Evolutionary conservation across 2,888 invertebrate genomes (phyloP).

Genomic region (Fabriciana adippe): DNA sequence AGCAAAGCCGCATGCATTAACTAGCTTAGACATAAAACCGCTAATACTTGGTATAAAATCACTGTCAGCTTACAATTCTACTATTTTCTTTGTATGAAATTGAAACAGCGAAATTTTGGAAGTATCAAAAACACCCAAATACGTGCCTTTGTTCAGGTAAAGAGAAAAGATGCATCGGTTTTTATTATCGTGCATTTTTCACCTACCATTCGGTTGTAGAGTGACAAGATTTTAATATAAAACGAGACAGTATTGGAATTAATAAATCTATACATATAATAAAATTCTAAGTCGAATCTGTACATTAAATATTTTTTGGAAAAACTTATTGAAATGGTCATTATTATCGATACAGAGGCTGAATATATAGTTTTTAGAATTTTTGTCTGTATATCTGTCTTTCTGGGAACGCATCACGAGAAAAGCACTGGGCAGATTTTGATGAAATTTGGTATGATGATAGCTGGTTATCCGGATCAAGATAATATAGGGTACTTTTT

Average conservation of each 20-base stretch:
- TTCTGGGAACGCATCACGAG: too few relatives aligned
- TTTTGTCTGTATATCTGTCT: too few relatives aligned
- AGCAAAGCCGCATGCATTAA: background rate
- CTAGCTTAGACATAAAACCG: background rate
- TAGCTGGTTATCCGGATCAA: too few relatives aligned
- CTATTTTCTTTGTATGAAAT: slow-evolving; percentile 1
- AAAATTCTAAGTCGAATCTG: too few relatives aligned
- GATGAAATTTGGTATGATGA: too few relatives aligned
- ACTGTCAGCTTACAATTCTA: background rate
- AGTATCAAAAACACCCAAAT: slow-evolving; percentile 11
- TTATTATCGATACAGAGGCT: too few relatives aligned
- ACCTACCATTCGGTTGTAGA: slow-evolving; percentile 5
- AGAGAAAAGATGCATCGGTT: slow-evolving; percentile 18
- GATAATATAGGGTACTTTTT: too few relatives aligned
- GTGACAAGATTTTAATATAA: background rate
- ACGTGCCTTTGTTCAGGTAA: slow-evolving; percentile 17
- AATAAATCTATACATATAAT: background rate
- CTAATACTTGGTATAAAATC: slow-evolving; percentile 6
- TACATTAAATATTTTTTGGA: too few relatives aligned
- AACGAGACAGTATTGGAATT: background rate
- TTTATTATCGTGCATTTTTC: slow-evolving; percentile 18
- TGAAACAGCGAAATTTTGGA: slow-evolving; percentile 11
- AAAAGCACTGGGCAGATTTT: too few relatives aligned
- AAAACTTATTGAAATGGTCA: too few relatives aligned
- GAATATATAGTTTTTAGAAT: too few relatives aligned